These are phyloP conservation scores for Leptothorax acervorum DNA, from an alignment of 2,888 invertebrate genomes.

Conservation along the genomic window DNA sequence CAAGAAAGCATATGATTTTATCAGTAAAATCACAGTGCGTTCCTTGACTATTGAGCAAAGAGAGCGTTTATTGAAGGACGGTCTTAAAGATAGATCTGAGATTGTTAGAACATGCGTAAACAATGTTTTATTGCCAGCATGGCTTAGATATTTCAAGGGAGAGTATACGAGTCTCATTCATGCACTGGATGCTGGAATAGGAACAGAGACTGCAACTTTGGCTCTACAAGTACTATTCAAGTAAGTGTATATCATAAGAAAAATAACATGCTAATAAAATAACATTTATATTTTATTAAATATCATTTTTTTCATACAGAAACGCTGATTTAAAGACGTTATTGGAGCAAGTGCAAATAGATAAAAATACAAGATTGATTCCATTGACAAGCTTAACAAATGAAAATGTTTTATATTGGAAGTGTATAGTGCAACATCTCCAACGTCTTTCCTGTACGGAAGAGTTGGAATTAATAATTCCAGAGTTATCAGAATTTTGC, in stretches of 20 bases:
- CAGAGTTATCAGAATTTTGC: conserved; percentile 91
- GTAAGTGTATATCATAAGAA: conserved; percentile 83
- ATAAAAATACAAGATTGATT: conserved; percentile 86
- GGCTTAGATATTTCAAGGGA: conserved; percentile 91
- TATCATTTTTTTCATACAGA: conserved; percentile 72
- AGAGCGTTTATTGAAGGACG: conserved; percentile 88
- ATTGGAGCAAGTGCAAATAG: conserved; percentile 85
- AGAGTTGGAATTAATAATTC: conserved; percentile 88
- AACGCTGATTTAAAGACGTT: conserved; percentile 83
- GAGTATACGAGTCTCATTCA: conserved; percentile 91
- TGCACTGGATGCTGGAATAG: conserved; percentile 91
- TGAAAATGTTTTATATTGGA: conserved; percentile 89
- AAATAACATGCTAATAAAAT: background rate
- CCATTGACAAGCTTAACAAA: conserved; percentile 86
- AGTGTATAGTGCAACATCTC: conserved; percentile 87
- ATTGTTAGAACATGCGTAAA: conserved; percentile 86
- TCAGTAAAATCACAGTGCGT: conserved; percentile 87
- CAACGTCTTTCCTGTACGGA: conserved; percentile 86
- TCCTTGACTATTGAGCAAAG: conserved; percentile 89
- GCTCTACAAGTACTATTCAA: conserved; percentile 87
- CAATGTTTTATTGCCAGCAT: conserved; percentile 89
- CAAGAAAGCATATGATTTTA: conserved; percentile 86
- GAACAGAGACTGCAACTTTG: conserved; percentile 87
- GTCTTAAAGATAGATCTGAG: conserved; percentile 88
- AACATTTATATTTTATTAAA: conserved; percentile 5